Evolutionary conservation across 53 echinoderm and acorn worm genomes (phyloP).

Genomic region (Apostichopus leukothele): DNA sequence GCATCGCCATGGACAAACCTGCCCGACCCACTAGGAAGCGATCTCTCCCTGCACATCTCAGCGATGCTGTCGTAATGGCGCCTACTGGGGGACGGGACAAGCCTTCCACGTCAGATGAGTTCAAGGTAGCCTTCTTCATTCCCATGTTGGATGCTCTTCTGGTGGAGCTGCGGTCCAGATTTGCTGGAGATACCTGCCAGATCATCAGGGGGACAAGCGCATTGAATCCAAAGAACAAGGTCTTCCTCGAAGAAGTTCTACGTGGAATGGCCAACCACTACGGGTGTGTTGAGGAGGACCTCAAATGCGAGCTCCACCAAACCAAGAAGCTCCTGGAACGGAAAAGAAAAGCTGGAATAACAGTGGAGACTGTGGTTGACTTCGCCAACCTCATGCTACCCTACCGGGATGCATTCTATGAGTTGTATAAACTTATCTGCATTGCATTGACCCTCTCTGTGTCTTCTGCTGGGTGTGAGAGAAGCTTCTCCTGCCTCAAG

Average conservation of each 20-base stretch:
- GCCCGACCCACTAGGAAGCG: not conserved
- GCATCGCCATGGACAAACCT: not conserved
- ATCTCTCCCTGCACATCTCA: not conserved
- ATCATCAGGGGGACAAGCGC: conserved; percentile 12
- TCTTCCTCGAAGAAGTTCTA: not conserved
- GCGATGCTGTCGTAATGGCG: not conserved
- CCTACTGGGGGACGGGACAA: not conserved
- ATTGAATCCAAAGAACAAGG: not conserved
- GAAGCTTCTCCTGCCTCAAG: conserved; percentile 39
- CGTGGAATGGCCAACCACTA: conserved; percentile 17
- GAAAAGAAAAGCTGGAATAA: conserved; percentile 1
- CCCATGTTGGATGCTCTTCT: not conserved
- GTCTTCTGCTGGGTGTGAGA: conserved; percentile 44
- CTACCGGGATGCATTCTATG: not conserved
- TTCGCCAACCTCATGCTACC: conserved; percentile 26
- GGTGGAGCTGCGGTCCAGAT: conserved; percentile 18
- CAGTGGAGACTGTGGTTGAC: conserved; percentile 3
- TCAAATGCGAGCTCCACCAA: conserved; percentile 23
- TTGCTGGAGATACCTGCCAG: not conserved
- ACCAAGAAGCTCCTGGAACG: conserved; percentile 26
- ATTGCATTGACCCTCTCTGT: conserved; percentile 24
- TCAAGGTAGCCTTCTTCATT: not conserved
- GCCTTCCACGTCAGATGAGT: not conserved
- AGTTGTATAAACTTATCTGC: not conserved
- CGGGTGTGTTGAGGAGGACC: conserved; percentile 17